Evolutionary conservation across 2,888 invertebrate genomes (phyloP), one percentile per base, ranked within the genome.

Genomic region (Drosophila nigricruria): DNA sequence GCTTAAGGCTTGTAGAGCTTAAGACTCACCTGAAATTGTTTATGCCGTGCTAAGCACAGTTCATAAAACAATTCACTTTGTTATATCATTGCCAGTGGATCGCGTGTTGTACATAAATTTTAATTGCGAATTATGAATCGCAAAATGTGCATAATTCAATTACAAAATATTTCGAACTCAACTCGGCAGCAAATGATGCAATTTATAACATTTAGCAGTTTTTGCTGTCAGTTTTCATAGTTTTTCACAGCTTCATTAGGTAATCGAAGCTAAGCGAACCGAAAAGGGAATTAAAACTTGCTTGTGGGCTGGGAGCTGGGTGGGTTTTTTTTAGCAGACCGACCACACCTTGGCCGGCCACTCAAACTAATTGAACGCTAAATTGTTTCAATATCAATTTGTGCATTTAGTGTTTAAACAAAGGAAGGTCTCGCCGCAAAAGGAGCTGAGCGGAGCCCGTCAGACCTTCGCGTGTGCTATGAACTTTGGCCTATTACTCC

Each of bases 291-390:
- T 49, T 60, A 5, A 62, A 62, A 62, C n/a, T 4, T 45, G 68
- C 42, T 61, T 23, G 30, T 14, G n/a, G 23, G 25, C 12, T 23
- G 9, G 32, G 20, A 10, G 52, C 5, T 27, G 57, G 67, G 53
- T 10, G 50, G 59, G 58, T 25, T n/a, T n/a, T n/a, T 43, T 5
- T 16, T 50, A 38, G 30, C 57, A 27, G 14, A 20, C 14, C 23
- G 54, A 54, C 73, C 85, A 61, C 85, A 81, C 85, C 85, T 75
- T 58, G 25, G 59, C 16, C 49, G 38, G 49, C 54, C 85, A 90
- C 89, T 86, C 80, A 78, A 79, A 79, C 72, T 89, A 89, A 89
- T 85, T 85, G 86, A 82, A 75, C 62, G 72, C 79, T 77, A 90
- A 89, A 88, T 77, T 73, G 73, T 73, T 85, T 76, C 54, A 75